phyloP scores from a whole-genome alignment of 1,140 invertebrate genomes.

The Listronotus bonariensis region DNA sequence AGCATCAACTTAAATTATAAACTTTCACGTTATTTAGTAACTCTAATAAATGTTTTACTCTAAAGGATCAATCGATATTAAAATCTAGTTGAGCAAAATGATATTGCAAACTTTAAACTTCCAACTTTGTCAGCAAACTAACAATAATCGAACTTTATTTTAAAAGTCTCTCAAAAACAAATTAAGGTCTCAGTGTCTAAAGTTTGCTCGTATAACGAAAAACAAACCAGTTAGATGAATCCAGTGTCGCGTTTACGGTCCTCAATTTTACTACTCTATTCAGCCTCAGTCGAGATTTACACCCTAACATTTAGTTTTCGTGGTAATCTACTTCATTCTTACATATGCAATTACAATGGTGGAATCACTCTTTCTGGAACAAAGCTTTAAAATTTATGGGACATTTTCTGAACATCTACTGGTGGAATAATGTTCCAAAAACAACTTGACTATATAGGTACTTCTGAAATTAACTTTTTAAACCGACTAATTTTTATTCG shows the following conservation, averaged over 20 bases:
- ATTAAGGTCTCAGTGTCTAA: slow-evolving; percentile 31
- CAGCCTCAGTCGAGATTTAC: slow-evolving; percentile 22
- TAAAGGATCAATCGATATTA: no score
- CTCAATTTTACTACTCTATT: slow-evolving; percentile 33
- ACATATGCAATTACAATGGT: slow-evolving; percentile 29
- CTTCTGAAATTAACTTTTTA: no score
- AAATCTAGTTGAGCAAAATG: slow-evolving; percentile 4
- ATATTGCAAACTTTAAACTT: slow-evolving; percentile 16
- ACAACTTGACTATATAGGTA: neutral
- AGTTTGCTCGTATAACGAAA: slow-evolving; percentile 33
- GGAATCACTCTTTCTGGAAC: slow-evolving; percentile 15
- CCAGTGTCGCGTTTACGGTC: slow-evolving; percentile 37
- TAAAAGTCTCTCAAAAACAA: slow-evolving; percentile 39
- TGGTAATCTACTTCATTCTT: slow-evolving; percentile 30
- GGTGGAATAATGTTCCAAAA: slow-evolving; percentile 17
- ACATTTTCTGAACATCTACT: slow-evolving; percentile 5
- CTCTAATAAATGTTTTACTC: no score
- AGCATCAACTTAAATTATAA: no score
- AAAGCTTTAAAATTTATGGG: slow-evolving; percentile 17
- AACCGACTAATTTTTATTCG: no score
- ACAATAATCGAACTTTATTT: slow-evolving; percentile 31
- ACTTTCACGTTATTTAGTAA: no score
- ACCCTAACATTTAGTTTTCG: slow-evolving; percentile 26
- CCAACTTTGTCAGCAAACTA: slow-evolving; percentile 18
- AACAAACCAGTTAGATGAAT: slow-evolving; percentile 32